These are phyloP conservation scores for Ophion ventricosus DNA, from an alignment of 2,888 invertebrate species.

Conservation along the genomic window DNA sequence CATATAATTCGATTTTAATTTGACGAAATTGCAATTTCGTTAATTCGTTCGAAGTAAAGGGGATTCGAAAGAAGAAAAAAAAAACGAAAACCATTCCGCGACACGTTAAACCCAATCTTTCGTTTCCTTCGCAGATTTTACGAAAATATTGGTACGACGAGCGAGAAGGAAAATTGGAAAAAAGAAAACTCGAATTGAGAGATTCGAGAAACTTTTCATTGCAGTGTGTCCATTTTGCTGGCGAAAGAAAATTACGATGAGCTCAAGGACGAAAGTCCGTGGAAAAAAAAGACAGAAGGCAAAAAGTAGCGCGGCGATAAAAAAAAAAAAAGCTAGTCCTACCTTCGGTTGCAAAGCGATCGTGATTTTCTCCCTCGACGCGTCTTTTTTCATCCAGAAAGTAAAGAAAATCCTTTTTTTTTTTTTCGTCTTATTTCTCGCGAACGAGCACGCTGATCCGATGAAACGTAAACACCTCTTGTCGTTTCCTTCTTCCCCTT, in stretches of 20 bases:
- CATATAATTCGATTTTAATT: neutral
- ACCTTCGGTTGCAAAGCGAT: conserved; percentile 35
- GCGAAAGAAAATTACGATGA: neutral
- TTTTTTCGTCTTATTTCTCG: conserved; percentile 5
- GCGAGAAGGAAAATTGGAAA: neutral
- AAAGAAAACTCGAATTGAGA: neutral
- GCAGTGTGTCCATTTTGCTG: neutral
- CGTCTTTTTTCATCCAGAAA: neutral
- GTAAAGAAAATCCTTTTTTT: conserved; percentile 43
- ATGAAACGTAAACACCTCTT: conserved; percentile 23
- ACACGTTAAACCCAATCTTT: neutral
- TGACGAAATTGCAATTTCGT: neutral
- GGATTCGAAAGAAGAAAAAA: too few species aligned
- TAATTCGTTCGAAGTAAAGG: neutral
- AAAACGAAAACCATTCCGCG: neutral
- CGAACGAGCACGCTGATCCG: conserved; percentile 5
- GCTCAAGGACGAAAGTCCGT: conserved; percentile 10
- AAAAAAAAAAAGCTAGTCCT: conserved; percentile 33
- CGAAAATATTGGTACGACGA: neutral
- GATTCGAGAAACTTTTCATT: conserved; percentile 15
- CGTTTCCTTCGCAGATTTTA: neutral
- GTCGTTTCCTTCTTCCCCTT: conserved; percentile 1
- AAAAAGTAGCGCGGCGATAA: neutral
- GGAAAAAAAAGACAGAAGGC: neutral
- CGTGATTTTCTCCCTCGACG: conserved; percentile 25